Conservation (phyloP, 2,113 vertebrate species). For the Myrmecophaga tridactyla region DNA sequence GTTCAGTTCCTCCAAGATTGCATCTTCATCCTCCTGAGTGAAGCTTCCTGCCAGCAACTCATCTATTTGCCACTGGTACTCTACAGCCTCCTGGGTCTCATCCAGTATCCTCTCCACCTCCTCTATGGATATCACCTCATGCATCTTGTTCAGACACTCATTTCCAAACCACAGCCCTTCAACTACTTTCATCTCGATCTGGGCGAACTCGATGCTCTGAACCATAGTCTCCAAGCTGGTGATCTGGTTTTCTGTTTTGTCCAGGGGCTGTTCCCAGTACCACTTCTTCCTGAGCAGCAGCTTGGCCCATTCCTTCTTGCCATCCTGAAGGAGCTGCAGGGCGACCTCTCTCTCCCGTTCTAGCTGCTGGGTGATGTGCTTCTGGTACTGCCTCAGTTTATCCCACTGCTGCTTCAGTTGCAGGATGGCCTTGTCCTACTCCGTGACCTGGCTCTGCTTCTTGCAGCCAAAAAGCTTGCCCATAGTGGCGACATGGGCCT, state of each 20-base stretch:
- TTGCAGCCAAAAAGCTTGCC: no score
- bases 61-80: conserved; percentile 99
- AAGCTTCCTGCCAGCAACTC: conserved; percentile 92
- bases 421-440: no score
- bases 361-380: conserved; percentile 86
- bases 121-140: conserved; percentile 98
- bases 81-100: conserved; percentile 95
- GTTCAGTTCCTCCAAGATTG: conserved; percentile 93
- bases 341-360: conserved; percentile 90
- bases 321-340: conserved; percentile 89
- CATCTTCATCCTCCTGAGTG: conserved; percentile 93
- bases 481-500: no score
- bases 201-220: conserved; percentile 95
- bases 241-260: conserved; percentile 94
- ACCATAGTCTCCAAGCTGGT: conserved; percentile 95
- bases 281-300: conserved; percentile 96
- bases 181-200: conserved; percentile 96
- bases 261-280: conserved; percentile 93
- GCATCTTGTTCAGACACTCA: conserved; percentile 97
- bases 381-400: conserved; percentile 94
- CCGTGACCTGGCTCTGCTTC: no score
- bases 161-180: conserved; percentile 95
- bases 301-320: conserved; percentile 88
- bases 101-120: conserved; percentile 97
- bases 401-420: conserved; percentile 98